These are phyloP conservation scores for Buathra laborator DNA, from an alignment of 2,888 invertebrate genomes.

Conservation along the genomic window DNA sequence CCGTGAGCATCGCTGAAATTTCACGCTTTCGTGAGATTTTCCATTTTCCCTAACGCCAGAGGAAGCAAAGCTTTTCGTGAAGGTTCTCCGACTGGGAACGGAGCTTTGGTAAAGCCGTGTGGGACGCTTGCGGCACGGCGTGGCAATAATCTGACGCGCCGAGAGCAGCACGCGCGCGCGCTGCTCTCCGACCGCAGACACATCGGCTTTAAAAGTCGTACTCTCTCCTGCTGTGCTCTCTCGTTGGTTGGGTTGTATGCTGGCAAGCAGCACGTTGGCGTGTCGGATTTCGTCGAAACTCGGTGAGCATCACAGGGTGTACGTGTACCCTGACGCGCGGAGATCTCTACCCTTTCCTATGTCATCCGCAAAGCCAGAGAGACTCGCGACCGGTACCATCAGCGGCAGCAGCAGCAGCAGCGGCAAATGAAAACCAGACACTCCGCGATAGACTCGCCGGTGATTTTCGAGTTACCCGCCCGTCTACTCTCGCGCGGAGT, in stretches of 20 bases:
- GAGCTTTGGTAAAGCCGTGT: slow-evolving; percentile 51
- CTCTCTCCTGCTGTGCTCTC: slow-evolving; percentile 25
- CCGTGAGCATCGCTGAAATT: slow-evolving; percentile 1
- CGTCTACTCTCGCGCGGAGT: slow-evolving; percentile 21
- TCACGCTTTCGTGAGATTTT: slow-evolving; percentile 14
- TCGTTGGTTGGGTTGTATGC: slow-evolving; percentile 25
- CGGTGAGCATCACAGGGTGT: slow-evolving; percentile 41
- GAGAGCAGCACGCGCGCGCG: no score
- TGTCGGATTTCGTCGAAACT: slow-evolving; percentile 56
- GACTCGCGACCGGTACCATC: slow-evolving; percentile 12
- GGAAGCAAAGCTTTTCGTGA: not conserved
- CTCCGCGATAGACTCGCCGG: slow-evolving; percentile 46
- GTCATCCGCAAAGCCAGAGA: slow-evolving; percentile 16
- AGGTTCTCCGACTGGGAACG: not conserved
- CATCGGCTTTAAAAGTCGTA: slow-evolving; percentile 61
- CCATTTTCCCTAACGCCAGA: not conserved
- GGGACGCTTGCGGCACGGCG: slow-evolving; percentile 47
- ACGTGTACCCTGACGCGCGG: slow-evolving; percentile 29
- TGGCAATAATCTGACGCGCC: slow-evolving; percentile 48
- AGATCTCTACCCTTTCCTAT: not conserved
- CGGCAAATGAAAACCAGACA: slow-evolving; percentile 40
- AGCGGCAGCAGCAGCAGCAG: not conserved
- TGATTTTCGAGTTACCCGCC: slow-evolving; percentile 41
- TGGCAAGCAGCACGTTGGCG: slow-evolving; percentile 36
- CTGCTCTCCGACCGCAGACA: slow-evolving; percentile 55